Evolutionary conservation across 2,113 vertebrate genomes (phyloP), one percentile per base, ranked within the genome.

Genomic region (Phrynosoma blainvillii): DNA sequence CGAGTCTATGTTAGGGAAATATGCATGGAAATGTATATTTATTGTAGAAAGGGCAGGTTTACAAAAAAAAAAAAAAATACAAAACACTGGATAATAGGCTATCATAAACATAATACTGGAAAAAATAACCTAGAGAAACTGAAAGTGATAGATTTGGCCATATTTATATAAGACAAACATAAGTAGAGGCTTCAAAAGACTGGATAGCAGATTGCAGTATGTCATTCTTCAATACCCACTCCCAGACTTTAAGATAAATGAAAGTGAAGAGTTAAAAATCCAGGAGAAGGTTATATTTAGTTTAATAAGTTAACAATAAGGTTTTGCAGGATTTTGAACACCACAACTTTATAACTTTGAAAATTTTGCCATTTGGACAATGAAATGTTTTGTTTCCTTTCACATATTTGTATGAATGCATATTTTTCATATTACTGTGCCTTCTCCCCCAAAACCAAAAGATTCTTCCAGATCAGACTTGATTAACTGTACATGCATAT

Each of bases 391-490:
- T 93, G 47, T 32, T 89, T 30, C 79, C 89, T 91, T 84, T 91
- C 82, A 92, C 82, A 87, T 87, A 90, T 18, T 87, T 86, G 70
- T 85, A 74, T 84, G 89, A 88, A 84, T 80, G 20, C 5, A 88
- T 27, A 88, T 91, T 94, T 94, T 91, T 66, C 90, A 85, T 90
- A 89, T 77, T 62, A 89, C 1, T 1, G 54, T 79, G 47, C 65
- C 42, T 88, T 86, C 79, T 77, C 74, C 30, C 84, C 25, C 85
- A 90, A 95, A 95, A 93, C 76, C 87, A 91, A 94, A 96, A 92
- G 16, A 79, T 76, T 81, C 27, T 56, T 92, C 30, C 88, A 85
- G n/a, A 84, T 88, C 65, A 89, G 85, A 82, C 56, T 88, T 93
- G 93, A 95, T 94, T 76, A 93, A 54, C 82, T 82, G 79, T 91